These are phyloP conservation scores for Nasonia vitripennis DNA, from an alignment of 1,140 invertebrate species.

Conservation along the genomic window DNA sequence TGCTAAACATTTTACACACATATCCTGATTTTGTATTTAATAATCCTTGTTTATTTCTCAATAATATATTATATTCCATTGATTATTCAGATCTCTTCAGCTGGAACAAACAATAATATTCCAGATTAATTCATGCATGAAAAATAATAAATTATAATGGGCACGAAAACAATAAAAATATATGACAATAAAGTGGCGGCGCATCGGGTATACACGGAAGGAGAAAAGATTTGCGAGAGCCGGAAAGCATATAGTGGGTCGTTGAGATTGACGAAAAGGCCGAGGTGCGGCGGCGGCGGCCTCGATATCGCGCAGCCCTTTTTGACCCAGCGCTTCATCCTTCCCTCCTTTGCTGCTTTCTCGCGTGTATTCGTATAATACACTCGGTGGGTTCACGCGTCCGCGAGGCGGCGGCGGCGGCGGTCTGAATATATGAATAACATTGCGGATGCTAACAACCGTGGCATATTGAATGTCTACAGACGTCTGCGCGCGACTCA, in stretches of 20 bases:
- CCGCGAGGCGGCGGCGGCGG: conserved; percentile 58
- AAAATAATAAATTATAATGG: neutral
- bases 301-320: conserved; percentile 45
- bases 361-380: conserved; percentile 55
- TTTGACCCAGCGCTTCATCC: conserved; percentile 9
- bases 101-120: no score
- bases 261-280: conserved; percentile 37
- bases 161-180: neutral
- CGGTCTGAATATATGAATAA: conserved; percentile 74
- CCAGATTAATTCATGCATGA: no score
- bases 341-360: conserved; percentile 1
- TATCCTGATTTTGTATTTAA: no score
- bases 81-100: no score
- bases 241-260: conserved; percentile 1
- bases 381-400: conserved; percentile 63
- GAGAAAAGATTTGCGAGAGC: conserved; percentile 32
- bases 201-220: no score
- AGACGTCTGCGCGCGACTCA: conserved; percentile 60
- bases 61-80: no score
- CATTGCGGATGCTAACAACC: conserved; percentile 72
- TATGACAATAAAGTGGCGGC: neutral
- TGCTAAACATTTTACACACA: no score
- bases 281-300: neutral
- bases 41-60: no score
- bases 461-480: conserved; percentile 72